These are phyloP conservation scores for Neolamprologus sp. DNA, from an alignment of 2,113 vertebrate species.

Conservation along the genomic window DNA sequence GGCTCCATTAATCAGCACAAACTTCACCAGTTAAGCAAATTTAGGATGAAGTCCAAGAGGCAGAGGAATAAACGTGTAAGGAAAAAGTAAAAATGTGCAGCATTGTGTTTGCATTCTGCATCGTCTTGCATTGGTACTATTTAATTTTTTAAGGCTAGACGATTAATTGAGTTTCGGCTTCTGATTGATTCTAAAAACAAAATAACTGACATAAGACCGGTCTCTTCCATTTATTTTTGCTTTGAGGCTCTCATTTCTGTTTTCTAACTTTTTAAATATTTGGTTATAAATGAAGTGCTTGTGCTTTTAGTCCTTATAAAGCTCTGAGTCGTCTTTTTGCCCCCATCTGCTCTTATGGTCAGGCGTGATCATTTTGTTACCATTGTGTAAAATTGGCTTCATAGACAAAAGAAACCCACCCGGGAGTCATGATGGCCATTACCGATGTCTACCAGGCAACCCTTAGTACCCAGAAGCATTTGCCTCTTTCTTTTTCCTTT, in stretches of 20 bases:
- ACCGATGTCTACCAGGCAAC: rapidly evolving
- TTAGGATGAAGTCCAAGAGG: background rate
- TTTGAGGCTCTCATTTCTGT: background rate
- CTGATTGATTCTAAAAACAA: rapidly evolving
- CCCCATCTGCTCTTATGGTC: rapidly evolving
- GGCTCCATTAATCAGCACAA: background rate
- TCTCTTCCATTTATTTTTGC: rapidly evolving
- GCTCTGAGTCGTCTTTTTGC: background rate
- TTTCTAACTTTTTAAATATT: background rate
- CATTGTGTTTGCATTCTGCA: background rate
- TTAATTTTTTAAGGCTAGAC: background rate
- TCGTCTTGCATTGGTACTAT: background rate
- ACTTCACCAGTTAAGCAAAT: background rate
- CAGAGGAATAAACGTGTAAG: background rate
- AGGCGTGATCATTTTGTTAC: rapidly evolving
- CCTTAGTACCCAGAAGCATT: rapidly evolving
- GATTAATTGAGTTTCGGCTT: background rate
- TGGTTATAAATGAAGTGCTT: background rate
- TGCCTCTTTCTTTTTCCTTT: background rate
- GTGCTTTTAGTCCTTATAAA: background rate
- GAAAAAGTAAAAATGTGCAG: background rate
- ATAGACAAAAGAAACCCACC: background rate
- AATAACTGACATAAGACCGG: background rate
- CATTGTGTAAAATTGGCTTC: rapidly evolving
- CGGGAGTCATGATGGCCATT: background rate